phyloP scores from a whole-genome alignment of 1,140 invertebrate species.

The Globodera ellingtonae region DNA sequence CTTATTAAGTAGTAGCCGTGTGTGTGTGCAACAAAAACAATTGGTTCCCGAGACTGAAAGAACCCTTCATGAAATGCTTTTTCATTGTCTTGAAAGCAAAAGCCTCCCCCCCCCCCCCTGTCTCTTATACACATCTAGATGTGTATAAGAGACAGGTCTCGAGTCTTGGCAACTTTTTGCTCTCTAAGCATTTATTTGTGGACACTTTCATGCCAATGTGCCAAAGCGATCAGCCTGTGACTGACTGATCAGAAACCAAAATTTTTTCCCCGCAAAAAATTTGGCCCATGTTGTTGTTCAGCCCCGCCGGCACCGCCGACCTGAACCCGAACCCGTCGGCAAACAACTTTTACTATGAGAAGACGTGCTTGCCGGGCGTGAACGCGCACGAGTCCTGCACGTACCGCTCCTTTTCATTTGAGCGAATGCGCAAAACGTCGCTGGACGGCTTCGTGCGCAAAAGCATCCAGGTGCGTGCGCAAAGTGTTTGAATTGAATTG shows the following conservation, averaged over 20 bases:
- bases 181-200: not conserved
- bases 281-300: conserved; percentile 5
- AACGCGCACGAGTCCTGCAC: conserved; percentile 64
- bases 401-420: conserved; percentile 65
- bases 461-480: conserved; percentile 52
- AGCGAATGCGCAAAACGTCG: conserved; percentile 61
- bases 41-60: no score
- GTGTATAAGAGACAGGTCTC: no score
- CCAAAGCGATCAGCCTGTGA: not conserved
- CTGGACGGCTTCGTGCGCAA: conserved; percentile 64
- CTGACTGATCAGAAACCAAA: not conserved
- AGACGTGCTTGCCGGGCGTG: conserved; percentile 63
- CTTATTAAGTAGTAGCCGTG: no score
- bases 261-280: not conserved
- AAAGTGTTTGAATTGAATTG: not conserved
- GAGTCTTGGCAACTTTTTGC: not conserved
- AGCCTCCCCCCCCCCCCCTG: no score
- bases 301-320: conserved; percentile 54
- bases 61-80: no score
- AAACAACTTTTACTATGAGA: conserved; percentile 65
- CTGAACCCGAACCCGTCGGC: conserved; percentile 64
- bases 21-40: no score
- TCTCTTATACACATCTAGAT: no score
- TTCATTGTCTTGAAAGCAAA: no score
- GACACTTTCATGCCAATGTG: not conserved